Percentiles rank a stretch among this genome's conserved stretches.
Conservation (phyloP, 92 coral and sea anemone genomes). For the Blastomussa wellsi region DNA sequence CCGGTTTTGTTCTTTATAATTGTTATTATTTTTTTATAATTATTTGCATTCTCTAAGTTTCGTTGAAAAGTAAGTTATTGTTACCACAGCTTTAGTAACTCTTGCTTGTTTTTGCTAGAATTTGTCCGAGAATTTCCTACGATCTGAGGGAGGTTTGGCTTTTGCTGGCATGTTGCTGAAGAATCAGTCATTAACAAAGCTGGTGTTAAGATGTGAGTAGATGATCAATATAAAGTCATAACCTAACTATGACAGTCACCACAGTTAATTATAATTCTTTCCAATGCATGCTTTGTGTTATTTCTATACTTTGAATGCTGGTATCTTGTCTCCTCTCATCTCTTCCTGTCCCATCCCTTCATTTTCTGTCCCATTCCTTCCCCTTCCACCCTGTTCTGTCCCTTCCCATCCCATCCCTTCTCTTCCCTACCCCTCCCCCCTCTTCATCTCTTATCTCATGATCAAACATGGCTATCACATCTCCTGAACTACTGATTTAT, state of each 20-base stretch:
- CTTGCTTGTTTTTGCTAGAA: conserved; percentile 45
- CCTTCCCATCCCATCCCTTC: too few relatives aligned
- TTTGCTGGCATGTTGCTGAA: conserved; percentile 87
- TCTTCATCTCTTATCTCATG: not conserved
- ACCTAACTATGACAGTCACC: too few relatives aligned
- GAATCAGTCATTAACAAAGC: conserved; percentile 81
- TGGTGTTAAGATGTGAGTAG: conserved; percentile 82
- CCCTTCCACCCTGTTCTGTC: not conserved
- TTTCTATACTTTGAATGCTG: too few relatives aligned
- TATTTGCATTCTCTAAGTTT: not conserved
- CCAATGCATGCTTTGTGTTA: too few relatives aligned
- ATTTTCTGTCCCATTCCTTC: not conserved
- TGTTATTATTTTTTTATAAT: too few relatives aligned
- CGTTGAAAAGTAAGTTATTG: not conserved
- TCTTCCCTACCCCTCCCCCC: not conserved
- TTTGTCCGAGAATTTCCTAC: conserved; percentile 85
- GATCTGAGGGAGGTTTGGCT: conserved; percentile 84
- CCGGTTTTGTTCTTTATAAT: too few relatives aligned
- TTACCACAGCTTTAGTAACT: not conserved
- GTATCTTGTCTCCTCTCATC: too few relatives aligned
- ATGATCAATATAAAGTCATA: not conserved
- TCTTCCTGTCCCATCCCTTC: too few relatives aligned
- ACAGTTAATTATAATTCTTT: too few relatives aligned
- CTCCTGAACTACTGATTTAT: not conserved
- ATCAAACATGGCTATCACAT: not conserved